Evolutionary conservation across 1,140 invertebrate genomes (phyloP), one percentile per base, ranked within the genome.

Genomic region (Drepana arcuata): DNA sequence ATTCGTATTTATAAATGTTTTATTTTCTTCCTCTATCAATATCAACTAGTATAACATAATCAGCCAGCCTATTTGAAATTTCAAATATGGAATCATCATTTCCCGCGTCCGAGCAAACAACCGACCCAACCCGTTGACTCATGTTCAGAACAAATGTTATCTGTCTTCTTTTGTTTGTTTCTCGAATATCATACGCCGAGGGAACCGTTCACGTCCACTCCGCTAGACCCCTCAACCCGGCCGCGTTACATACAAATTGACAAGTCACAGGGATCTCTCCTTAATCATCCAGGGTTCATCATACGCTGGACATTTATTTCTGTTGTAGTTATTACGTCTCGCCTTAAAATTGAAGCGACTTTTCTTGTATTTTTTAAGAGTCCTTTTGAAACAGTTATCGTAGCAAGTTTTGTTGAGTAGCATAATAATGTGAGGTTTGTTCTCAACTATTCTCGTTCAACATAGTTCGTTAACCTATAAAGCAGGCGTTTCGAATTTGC

Each of bases 131-230:
- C 48, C 66, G 66, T 70, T 78, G 73, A 75, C 59, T 79, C 68
- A 77, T 71, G 62, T 68, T 57, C 53, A 63, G 63, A 80, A 72
- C 75, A 80, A 80, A 75, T 75, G 73, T 74, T 75, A 74, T 78
- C 69, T 69, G 58, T 78, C 73, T 67, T 68, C 70, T 81, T 75
- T 78, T 78, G 69, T 81, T 80, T 80, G 69, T 78, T 78, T 73
- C 68, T 75, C 59, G 52, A 75, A 70, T 79, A 79, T 78, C 67
- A 72, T 69, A 63, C 57, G 14, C 34, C 49, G 43, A 58, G 56
- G 59, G 56, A 53, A 58, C 50, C 42, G 29, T 43, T 27, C 27
- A 25, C 34, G 14, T 24, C 11, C 14, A 38, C 29, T 58, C 53
- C 57, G 39, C 7, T 15, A 35, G 9, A 25, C 23, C 45, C 34